A percentile compares a stretch with the other conserved stretches of the same genome.
Conservation (phyloP, 2,888 invertebrate species). For the Rugalucina vietnamica region DNA sequence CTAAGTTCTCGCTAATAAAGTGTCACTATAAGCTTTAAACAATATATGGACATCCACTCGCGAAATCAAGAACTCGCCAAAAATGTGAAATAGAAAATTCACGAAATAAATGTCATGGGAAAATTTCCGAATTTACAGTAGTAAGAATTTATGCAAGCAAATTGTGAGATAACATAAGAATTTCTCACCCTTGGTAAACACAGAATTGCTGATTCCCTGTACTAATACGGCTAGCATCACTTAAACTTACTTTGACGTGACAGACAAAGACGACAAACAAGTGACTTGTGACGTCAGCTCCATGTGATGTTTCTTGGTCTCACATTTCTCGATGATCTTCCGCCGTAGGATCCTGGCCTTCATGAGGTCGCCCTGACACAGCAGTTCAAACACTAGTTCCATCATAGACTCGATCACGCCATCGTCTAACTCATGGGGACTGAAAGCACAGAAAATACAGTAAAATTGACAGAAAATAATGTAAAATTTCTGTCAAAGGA, state of each 20-base stretch:
- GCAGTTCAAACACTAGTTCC: conserved; percentile 96
- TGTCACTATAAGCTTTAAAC: no score
- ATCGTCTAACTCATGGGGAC: conserved; percentile 90
- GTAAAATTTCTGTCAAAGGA: conserved; percentile 93
- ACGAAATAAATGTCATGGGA: neutral
- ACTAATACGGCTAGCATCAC: no score
- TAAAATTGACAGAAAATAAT: neutral
- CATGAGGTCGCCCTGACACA: conserved; percentile 95
- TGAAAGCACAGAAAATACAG: neutral
- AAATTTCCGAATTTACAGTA: no score
- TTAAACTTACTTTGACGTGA: conserved; percentile 67
- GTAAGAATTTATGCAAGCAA: no score
- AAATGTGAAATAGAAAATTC: neutral
- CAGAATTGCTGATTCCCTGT: no score
- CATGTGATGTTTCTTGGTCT: conserved; percentile 81
- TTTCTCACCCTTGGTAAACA: no score
- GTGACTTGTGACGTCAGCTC: conserved; percentile 61
- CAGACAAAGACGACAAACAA: conserved; percentile 66
- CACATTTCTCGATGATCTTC: conserved; percentile 94
- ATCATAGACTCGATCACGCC: conserved; percentile 92
- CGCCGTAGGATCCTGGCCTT: conserved; percentile 93
- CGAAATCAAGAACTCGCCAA: no score
- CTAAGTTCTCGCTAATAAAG: no score
- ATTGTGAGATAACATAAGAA: no score
- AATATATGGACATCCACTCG: no score